Evolutionary conservation across 2,888 invertebrate genomes (phyloP), one percentile per base, ranked within the genome.

Genomic region (Tromatobia lineatoria): DNA sequence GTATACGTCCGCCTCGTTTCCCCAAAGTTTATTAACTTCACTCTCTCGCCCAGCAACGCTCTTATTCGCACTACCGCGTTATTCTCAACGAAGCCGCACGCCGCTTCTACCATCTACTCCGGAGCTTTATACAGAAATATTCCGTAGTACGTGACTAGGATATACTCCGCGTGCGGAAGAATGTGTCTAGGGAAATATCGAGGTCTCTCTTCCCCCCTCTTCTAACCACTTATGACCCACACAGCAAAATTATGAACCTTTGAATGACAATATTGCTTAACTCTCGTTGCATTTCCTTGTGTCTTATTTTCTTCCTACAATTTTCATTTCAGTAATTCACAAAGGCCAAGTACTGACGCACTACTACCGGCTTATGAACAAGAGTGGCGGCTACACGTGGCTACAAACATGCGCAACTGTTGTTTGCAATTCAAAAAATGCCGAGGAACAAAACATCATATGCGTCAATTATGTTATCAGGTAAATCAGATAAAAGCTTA

Each of bases 381-480:
- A 99, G 94, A 97, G 96, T 88, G 99, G 99, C 7, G 99, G 99
- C 47, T 99, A 97, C 94, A 98, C 98, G 75, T 99, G 99, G 99
- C 94, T 99, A 91, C 99, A 99, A 94, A 98, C 98, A 0, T 99
- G 99, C 94, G 99, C 99, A 82, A 99, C 99, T 0, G 98, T 99
- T 59, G 98, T 99, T 80, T 99, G 98, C 94, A 98, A 97, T 92
- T 97, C 98, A 74, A 99, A 99, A 94, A 99, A 98, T 92, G 97
- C 98, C 7, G 99, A 99, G 86, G 99, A 99, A 93, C 99, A 99
- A 94, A 99, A 98, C 92, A 98, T 99, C 90, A 98, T 99, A 88
- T 99, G 99, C 93, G 98, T 99, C 91, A 99, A 99, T 94, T 99
- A 99, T 94, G 98, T 99, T 86, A 97, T 99, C 91, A 99, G 98